A percentile compares a stretch with the other conserved stretches of the same genome.
Conservation (phyloP, 1,140 invertebrate species). For the Orchesella cincta region DNA sequence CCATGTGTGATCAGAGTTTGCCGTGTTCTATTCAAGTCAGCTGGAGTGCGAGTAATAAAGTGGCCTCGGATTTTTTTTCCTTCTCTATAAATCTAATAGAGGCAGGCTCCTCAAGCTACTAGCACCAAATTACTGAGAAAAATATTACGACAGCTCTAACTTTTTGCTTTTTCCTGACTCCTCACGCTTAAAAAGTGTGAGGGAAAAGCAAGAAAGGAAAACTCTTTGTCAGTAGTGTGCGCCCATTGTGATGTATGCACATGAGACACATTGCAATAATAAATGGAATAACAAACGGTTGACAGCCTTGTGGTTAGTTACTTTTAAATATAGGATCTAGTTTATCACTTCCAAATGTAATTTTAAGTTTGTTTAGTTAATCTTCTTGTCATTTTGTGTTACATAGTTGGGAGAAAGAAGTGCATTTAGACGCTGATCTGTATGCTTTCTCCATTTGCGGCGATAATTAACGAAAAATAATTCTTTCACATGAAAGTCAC, state of each 20-base stretch:
- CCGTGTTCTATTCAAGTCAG: no score
- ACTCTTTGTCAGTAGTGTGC: neutral
- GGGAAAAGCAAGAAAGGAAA: neutral
- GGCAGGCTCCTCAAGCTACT: conserved; percentile 18
- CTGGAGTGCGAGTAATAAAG: conserved; percentile 2
- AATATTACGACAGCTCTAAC: conserved; percentile 44
- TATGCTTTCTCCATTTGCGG: no score
- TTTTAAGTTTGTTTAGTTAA: neutral
- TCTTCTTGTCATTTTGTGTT: neutral
- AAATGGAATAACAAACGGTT: conserved; percentile 27
- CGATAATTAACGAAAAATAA: no score
- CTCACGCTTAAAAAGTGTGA: conserved; percentile 4
- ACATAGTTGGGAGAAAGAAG: neutral
- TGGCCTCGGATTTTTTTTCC: conserved; percentile 22
- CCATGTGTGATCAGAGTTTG: no score
- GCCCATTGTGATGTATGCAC: conserved; percentile 30
- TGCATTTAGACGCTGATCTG: no score
- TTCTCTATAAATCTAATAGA: conserved; percentile 28
- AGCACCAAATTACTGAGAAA: conserved; percentile 40
- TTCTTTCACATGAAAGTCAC: no score
- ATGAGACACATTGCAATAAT: conserved; percentile 30
- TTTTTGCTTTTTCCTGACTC: conserved; percentile 43
- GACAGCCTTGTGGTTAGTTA: conserved; percentile 34
- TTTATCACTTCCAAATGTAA: no score
- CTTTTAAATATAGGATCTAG: conserved; percentile 2